phyloP scores from a whole-genome alignment of 35 echinoderm and acorn worm genomes.

The Ptychodera flava region DNA sequence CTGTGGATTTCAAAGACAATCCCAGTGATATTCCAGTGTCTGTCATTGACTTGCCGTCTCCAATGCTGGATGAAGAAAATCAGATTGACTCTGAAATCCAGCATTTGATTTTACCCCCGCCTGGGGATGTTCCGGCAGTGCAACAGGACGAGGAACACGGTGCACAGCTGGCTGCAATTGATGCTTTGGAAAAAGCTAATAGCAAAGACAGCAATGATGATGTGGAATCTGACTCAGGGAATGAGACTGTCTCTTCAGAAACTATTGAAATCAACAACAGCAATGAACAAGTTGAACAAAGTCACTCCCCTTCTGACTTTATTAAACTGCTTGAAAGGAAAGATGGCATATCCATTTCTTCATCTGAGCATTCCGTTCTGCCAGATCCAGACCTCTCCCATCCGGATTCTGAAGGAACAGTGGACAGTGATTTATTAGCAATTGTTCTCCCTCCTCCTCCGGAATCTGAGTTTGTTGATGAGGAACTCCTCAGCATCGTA shows the following conservation, averaged over 20 bases:
- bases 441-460: conserved; percentile 73
- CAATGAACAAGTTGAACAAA: conserved; percentile 28
- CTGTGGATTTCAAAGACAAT: no score
- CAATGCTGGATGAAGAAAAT: no score
- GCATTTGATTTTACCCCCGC: no score
- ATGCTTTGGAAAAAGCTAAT: conserved; percentile 66
- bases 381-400: background rate
- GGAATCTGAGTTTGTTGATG: conserved; percentile 24
- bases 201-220: conserved; percentile 8
- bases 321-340: background rate
- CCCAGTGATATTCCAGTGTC: conserved; percentile 90
- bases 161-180: conserved; percentile 79
- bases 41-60: conserved; percentile 78
- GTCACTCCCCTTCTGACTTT: conserved; percentile 53
- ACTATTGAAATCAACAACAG: conserved; percentile 53
- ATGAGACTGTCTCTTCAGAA: conserved; percentile 96
- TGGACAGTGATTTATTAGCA: background rate
- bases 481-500: conserved; percentile 43
- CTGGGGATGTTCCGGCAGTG: no score
- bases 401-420: conserved; percentile 2
- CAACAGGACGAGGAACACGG: conserved; percentile 84
- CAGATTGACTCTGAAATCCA: no score
- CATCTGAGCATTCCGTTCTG: background rate
- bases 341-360: background rate
- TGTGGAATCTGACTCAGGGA: conserved; percentile 86